phyloP scores from a whole-genome alignment of 2,113 vertebrate species.

The sheep (Ovis aries) region DNA sequence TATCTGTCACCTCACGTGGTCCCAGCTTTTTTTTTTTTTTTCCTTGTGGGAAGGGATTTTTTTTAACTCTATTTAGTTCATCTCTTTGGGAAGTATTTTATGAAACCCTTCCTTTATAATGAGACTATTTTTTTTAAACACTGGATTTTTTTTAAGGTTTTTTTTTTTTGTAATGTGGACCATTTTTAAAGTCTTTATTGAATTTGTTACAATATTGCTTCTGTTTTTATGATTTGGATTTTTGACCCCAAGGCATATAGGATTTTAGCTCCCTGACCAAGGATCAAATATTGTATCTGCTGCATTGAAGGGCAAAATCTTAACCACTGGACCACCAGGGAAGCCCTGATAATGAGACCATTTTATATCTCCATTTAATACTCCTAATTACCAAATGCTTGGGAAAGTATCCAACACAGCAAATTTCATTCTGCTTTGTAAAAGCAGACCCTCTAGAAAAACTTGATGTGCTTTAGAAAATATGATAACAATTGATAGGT shows the following conservation, averaged over 20 bases:
- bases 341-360: background rate
- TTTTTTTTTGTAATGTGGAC: background rate
- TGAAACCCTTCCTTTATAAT: background rate
- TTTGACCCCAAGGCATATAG: background rate
- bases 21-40: background rate
- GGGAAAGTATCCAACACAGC: background rate
- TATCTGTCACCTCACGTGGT: background rate
- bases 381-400: background rate
- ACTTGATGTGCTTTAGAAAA: background rate
- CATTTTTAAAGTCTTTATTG: background rate
- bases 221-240: background rate
- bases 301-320: background rate
- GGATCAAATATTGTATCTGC: background rate
- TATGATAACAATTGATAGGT: background rate
- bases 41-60: background rate
- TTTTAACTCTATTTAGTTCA: background rate
- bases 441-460: slow-evolving; percentile 6
- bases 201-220: background rate
- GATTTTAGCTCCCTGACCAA: background rate
- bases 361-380: background rate
- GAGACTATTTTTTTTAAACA: background rate
- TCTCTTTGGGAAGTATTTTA: background rate
- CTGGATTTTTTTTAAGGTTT: background rate
- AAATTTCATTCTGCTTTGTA: background rate
- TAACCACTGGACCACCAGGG: background rate